Conservation (phyloP, 1,140 invertebrate genomes). For the Stegodyphus dumicola region DNA sequence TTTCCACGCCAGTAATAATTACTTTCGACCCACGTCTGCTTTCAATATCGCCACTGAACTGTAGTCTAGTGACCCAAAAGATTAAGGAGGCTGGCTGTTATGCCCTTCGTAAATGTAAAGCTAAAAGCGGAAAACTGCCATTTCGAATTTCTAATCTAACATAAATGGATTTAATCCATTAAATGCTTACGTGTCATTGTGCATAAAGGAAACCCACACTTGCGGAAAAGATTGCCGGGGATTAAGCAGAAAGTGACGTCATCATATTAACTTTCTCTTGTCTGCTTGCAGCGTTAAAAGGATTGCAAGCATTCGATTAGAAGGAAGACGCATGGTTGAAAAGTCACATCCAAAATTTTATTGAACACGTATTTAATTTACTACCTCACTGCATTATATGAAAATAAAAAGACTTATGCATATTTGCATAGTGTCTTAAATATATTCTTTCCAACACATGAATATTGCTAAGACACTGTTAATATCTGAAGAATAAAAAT, state of each 20-base stretch:
- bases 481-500: no score
- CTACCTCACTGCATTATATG: no score
- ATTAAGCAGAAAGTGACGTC: constrained; percentile 13
- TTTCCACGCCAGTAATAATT: not conserved
- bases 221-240: constrained; percentile 18
- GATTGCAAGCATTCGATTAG: no score
- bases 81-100: not conserved
- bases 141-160: not conserved
- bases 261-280: constrained; percentile 1
- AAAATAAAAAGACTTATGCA: no score
- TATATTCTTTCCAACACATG: no score
- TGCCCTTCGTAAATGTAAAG: not conserved
- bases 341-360: no score
- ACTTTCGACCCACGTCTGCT: not conserved
- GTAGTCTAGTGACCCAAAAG: not conserved
- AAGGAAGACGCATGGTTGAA: no score
- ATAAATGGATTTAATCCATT: constrained; percentile 3
- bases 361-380: no score
- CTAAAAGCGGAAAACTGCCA: not conserved
- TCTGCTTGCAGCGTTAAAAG: no score
- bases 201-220: not conserved
- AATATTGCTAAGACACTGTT: no score
- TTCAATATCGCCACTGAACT: not conserved
- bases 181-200: constrained; percentile 14
- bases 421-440: no score